Evolutionary conservation across 2,797 vertebrate genomes (phyloP), one percentile per base, ranked within the genome.

Genomic region (Ctenochaetus hawaiiensis): DNA sequence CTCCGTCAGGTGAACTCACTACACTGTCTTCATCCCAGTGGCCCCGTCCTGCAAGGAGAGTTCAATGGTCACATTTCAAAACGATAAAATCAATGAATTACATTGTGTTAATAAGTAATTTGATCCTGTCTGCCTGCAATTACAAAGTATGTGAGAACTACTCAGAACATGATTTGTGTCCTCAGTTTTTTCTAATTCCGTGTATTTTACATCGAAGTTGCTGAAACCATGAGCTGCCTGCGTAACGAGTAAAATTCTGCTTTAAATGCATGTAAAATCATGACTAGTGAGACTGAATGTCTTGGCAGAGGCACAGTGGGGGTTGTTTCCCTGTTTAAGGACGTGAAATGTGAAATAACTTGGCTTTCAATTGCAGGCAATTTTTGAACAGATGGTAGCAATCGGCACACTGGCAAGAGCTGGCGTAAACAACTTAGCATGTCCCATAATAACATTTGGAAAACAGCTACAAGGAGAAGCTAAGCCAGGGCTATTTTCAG

Each of bases 11-110:
- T 30, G 97, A 98, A 89, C 97, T 98, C 83, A 98, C 96, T 0
- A 96, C 96, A 56, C 97, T 98, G 57, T 98, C 97, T 94, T 98
- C 97, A 84, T 98, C 97, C 97, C 97, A 98, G 75, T 97, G 96
- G 84, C 95, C 95, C 90, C 97, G 93, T 67, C 96, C 97, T 98
- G 90, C 67, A 87, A 51, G 45, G 48, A 76, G 51, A 84, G 67
- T 78, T 56, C 18, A 88, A 53, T 34, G 66, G 51, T 22, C 51
- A 78, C 13, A 67, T 78, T 82, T 81, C 8, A 78, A 49, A 72
- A 85, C 37, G 59, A 43, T 64, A 49, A 26, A 85, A 81, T 67
- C 52, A 83, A 75, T 76, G 48, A 71, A 80, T 59, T 30, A 65
- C 60, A 65, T 9, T 58, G 9, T 52, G 59, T 80, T 73, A 63